A percentile compares a stretch with the other conserved stretches of the same genome.
These are phyloP conservation scores for Gymnoscopelus braueri DNA, from an alignment of 2,797 vertebrate species.

Conservation along the genomic window DNA sequence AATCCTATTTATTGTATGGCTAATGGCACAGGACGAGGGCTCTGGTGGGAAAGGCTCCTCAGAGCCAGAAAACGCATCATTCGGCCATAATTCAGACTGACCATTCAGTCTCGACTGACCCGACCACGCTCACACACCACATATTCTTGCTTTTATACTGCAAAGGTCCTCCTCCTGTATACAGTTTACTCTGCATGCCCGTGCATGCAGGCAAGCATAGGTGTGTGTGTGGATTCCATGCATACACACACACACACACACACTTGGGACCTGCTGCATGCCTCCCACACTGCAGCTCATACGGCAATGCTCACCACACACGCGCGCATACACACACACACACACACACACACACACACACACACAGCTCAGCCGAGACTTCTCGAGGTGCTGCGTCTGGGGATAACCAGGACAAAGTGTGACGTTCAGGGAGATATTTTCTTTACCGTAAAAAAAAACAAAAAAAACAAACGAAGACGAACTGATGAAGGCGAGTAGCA, in stretches of 20 bases:
- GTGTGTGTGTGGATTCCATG: too few species aligned
- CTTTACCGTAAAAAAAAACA: conserved; percentile 23
- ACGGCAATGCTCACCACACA: not conserved
- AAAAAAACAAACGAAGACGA: conserved; percentile 28
- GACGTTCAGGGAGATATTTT: conserved; percentile 32
- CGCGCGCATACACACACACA: not conserved
- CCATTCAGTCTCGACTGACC: conserved; percentile 52
- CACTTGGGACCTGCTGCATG: too few species aligned
- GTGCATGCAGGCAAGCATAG: not conserved
- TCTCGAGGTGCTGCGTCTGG: conserved; percentile 49
- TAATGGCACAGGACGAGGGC: conserved; percentile 73
- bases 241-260: not conserved
- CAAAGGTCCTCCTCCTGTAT: not conserved
- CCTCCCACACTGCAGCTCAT: conserved; percentile 1
- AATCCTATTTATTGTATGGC: conserved; percentile 74
- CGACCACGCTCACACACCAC: conserved; percentile 36
- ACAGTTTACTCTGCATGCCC: too few species aligned
- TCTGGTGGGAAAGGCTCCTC: conserved; percentile 68
- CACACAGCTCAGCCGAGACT: conserved; percentile 23
- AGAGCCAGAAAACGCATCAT: conserved; percentile 67
- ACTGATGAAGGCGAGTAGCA: not conserved
- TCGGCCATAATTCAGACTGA: conserved; percentile 69
- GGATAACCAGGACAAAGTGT: conserved; percentile 52
- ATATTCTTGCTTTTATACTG: conserved; percentile 8
- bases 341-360: conserved; percentile 4